These are phyloP conservation scores for Brachionichthys hirsutus DNA, from an alignment of 2,113 vertebrate genomes.

Conservation along the genomic window DNA sequence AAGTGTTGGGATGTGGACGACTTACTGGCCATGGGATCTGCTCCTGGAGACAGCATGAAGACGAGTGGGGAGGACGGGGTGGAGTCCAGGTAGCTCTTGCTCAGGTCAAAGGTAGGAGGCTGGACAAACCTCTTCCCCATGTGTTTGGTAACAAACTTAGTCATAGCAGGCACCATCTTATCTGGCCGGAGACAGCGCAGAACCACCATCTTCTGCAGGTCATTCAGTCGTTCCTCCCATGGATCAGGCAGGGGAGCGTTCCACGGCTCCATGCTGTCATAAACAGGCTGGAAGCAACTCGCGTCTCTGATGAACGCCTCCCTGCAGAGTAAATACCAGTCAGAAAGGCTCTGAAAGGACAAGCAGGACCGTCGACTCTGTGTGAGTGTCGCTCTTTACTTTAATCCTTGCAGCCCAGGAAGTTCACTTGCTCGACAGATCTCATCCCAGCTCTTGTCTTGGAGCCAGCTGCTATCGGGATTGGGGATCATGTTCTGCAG, in stretches of 20 bases:
- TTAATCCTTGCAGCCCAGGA: conserved; percentile 81
- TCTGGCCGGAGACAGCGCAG: conserved; percentile 89
- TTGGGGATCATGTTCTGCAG: conserved; percentile 87
- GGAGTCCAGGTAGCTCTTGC: conserved; percentile 87
- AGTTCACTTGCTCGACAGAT: conserved; percentile 89
- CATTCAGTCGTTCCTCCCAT: conserved; percentile 80
- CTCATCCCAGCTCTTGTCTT: conserved; percentile 96
- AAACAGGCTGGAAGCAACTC: conserved; percentile 82
- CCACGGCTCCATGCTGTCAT: conserved; percentile 90
- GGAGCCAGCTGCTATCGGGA: conserved; percentile 89
- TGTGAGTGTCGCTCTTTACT: conserved; percentile 70
- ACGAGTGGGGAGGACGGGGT: conserved; percentile 88
- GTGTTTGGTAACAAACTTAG: conserved; percentile 82
- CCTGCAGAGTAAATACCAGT: conserved; percentile 67
- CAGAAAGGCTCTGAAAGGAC: background rate
- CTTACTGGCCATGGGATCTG: conserved; percentile 92
- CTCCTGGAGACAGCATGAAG: conserved; percentile 89
- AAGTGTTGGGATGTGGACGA: background rate
- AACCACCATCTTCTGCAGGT: conserved; percentile 84
- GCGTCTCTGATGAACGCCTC: conserved; percentile 75
- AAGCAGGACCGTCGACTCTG: conserved; percentile 10
- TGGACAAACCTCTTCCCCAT: conserved; percentile 86
- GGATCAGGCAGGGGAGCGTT: conserved; percentile 79
- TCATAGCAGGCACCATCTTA: conserved; percentile 86
- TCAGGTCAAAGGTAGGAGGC: conserved; percentile 89